Percentiles rank a stretch among this genome's conserved stretches.
These are phyloP conservation scores for Clarias pachynema DNA, from an alignment of 2,797 vertebrate genomes.

Conservation along the genomic window DNA sequence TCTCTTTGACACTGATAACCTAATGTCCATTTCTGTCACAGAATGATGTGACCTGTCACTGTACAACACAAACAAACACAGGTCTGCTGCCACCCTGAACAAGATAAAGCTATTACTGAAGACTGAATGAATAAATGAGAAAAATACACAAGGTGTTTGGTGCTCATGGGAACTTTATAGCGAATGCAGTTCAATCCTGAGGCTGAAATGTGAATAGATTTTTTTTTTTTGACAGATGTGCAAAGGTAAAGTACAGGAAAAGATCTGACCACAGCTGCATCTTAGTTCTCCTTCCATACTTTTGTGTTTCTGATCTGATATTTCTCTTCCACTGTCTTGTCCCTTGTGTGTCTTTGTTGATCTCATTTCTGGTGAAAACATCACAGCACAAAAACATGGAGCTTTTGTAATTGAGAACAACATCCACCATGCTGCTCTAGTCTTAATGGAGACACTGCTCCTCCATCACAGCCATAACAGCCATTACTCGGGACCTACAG, in stretches of 20 bases:
- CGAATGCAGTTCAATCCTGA: not conserved
- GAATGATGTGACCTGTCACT: not conserved
- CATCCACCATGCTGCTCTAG: conserved; percentile 14
- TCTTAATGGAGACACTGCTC: conserved; percentile 49
- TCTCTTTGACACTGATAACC: not conserved
- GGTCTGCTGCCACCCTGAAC: too few species aligned
- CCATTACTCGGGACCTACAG: conserved; percentile 49
- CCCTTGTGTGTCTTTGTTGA: not conserved
- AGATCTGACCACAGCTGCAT: not conserved
- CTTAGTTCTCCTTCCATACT: not conserved
- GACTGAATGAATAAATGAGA: not conserved
- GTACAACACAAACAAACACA: not conserved
- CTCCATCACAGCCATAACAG: conserved; percentile 35
- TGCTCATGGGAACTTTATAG: not conserved
- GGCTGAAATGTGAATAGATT: not conserved
- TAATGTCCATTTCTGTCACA: not conserved
- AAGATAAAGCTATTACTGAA: not conserved
- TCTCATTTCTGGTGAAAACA: conserved; percentile 18
- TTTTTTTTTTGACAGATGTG: not conserved
- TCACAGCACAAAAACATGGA: conserved; percentile 12
- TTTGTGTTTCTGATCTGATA: not conserved
- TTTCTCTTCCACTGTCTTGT: not conserved
- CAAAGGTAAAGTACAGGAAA: not conserved
- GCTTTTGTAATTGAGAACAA: conserved; percentile 44
- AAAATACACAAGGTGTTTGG: not conserved